These are phyloP conservation scores for Sebastes minor DNA, from an alignment of 2,797 vertebrate genomes.

Conservation along the genomic window DNA sequence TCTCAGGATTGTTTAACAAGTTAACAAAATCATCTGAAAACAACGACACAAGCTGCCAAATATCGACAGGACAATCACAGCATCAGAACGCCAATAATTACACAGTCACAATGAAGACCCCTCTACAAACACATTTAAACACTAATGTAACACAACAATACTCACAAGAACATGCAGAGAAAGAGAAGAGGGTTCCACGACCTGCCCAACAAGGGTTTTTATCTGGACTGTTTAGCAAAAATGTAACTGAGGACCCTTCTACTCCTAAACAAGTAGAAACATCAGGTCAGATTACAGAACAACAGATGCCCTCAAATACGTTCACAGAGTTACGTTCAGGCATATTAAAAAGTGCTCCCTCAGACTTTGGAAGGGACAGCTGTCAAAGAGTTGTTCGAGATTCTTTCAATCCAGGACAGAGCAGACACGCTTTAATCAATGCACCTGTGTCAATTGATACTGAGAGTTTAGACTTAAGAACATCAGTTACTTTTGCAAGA, in stretches of 20 bases:
- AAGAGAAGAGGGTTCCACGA: constrained; percentile 58
- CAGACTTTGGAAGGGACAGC: constrained; percentile 57
- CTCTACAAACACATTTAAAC: constrained; percentile 36
- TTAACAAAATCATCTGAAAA: constrained; percentile 73
- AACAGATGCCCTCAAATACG: constrained; percentile 20
- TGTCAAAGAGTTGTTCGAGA: constrained; percentile 56
- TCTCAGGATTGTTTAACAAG: constrained; percentile 79
- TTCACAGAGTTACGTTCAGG: constrained; percentile 29
- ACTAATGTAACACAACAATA: constrained; percentile 35
- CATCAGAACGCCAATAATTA: constrained; percentile 32
- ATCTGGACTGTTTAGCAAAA: constrained; percentile 84
- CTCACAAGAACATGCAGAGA: constrained; percentile 63
- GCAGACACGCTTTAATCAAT: constrained; percentile 50
- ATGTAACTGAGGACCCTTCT: constrained; percentile 72
- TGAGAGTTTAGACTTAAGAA: constrained; percentile 82
- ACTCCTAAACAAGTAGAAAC: constrained; percentile 63
- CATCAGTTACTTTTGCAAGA: constrained; percentile 75
- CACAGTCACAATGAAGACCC: constrained; percentile 20
- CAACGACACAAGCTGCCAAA: constrained; percentile 40
- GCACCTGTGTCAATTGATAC: constrained; percentile 62
- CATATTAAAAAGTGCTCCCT: constrained; percentile 34
- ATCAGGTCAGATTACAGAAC: constrained; percentile 21
- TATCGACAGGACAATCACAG: constrained; percentile 35
- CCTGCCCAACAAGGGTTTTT: constrained; percentile 77
- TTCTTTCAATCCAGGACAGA: constrained; percentile 70